Percentiles rank a stretch among this genome's conserved stretches.
Evolutionary conservation across 2,888 invertebrate genomes (phyloP).

Genomic region (Xestoiulus laeticollis): DNA sequence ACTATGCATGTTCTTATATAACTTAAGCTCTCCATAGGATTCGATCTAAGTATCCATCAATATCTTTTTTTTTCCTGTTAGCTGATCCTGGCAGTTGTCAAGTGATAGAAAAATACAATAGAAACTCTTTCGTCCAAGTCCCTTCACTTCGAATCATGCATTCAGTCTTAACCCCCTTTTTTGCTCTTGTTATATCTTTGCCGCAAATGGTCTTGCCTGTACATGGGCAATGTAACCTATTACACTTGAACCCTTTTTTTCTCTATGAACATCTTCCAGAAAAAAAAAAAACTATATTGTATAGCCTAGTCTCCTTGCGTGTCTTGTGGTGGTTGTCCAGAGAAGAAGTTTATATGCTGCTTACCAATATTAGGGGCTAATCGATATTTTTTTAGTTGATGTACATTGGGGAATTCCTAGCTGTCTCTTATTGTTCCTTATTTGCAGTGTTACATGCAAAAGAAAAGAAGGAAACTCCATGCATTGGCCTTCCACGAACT

Average conservation of each 20-base stretch:
- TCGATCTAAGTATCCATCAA: conserved; percentile 43
- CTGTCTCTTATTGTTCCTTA: background rate
- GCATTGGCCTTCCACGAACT: background rate
- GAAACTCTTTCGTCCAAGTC: background rate
- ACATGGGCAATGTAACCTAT: background rate
- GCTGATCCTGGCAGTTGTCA: conserved; percentile 41
- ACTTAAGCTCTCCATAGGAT: conserved; percentile 39
- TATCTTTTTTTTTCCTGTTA: conserved; percentile 28
- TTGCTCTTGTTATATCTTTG: background rate
- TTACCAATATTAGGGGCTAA: background rate
- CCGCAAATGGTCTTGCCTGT: background rate
- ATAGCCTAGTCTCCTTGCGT: background rate
- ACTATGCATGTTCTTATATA: conserved; percentile 10
- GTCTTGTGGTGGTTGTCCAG: background rate
- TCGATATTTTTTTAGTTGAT: background rate
- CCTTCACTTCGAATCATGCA: background rate
- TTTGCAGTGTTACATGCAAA: background rate
- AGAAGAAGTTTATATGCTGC: background rate
- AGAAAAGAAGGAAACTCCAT: background rate
- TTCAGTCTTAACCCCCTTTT: background rate
- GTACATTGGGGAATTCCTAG: background rate
- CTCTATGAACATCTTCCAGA: background rate
- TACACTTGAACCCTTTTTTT: background rate
- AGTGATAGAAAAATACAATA: conserved; percentile 40
- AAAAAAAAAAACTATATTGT: background rate